A percentile compares a stretch with the other conserved stretches of the same genome.
phyloP scores from a whole-genome alignment of 2,888 invertebrate genomes.

The Sarcophaga carnaria region DNA sequence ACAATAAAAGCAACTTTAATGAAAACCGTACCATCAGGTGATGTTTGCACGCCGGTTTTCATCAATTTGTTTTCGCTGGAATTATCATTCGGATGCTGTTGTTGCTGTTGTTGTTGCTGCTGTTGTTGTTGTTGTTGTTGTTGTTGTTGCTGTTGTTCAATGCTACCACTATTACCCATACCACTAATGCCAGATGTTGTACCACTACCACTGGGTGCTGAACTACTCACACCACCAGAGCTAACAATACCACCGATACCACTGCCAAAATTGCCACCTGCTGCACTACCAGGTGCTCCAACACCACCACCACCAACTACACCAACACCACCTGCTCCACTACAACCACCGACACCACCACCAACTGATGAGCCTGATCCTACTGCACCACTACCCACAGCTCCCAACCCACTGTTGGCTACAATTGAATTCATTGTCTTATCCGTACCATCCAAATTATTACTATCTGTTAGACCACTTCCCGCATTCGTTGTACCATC shows the following conservation, averaged over 20 bases:
- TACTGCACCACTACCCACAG: conserved; percentile 73
- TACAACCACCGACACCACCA: conserved; percentile 71
- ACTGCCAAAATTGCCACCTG: conserved; percentile 73
- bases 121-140: conserved; percentile 46
- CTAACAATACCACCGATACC: conserved; percentile 70
- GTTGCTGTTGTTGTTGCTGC: conserved; percentile 62
- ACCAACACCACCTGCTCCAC: conserved; percentile 52
- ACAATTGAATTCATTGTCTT: conserved; percentile 81
- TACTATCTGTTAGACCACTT: conserved; percentile 75
- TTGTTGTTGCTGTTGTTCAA: conserved; percentile 67
- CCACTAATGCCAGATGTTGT: conserved; percentile 64
- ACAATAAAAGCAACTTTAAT: conserved; percentile 42
- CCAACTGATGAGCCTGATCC: conserved; percentile 73
- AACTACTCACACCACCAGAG: conserved; percentile 65
- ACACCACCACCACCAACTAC: conserved; percentile 70
- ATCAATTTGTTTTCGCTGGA: conserved; percentile 83
- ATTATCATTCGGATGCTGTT: conserved; percentile 80
- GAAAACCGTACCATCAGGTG: conserved; percentile 89
- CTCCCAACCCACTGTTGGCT: conserved; percentile 76
- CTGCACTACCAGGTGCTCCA: conserved; percentile 75
- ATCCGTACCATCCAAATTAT: conserved; percentile 81
- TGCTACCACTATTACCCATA: conserved; percentile 69
- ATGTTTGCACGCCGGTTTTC: conserved; percentile 95
- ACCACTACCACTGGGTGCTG: conserved; percentile 67
- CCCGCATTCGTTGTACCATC: conserved; percentile 83